phyloP scores from a whole-genome alignment of 2,797 vertebrate genomes.

The Platalea minor region DNA sequence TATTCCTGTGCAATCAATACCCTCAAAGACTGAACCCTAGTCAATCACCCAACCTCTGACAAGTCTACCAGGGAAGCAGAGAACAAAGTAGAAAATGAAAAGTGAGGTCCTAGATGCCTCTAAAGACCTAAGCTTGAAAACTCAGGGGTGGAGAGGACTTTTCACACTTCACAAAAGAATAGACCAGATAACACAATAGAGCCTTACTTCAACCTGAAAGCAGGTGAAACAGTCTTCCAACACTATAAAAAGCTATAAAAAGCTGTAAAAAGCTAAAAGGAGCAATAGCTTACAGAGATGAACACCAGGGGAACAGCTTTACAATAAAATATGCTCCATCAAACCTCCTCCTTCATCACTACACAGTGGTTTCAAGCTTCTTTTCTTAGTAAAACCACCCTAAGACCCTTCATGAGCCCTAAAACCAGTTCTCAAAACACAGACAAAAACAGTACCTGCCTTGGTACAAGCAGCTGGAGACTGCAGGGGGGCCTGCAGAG shows the following conservation, averaged over 20 bases:
- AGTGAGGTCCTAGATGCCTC: not conserved
- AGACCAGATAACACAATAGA: not conserved
- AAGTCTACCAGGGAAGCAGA: not conserved
- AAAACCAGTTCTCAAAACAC: not conserved
- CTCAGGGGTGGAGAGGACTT: not conserved
- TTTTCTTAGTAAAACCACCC: not conserved
- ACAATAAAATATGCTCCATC: not conserved
- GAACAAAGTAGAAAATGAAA: not conserved
- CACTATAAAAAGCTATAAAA: not conserved
- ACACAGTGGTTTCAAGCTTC: not conserved
- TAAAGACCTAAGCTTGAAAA: not conserved
- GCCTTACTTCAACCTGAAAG: not conserved
- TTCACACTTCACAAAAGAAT: not conserved
- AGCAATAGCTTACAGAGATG: not conserved
- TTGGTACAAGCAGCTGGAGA: not conserved
- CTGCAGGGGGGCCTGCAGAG: not conserved
- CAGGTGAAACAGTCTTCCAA: not conserved
- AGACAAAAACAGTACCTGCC: not conserved
- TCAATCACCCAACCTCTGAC: not conserved
- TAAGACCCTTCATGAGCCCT: not conserved
- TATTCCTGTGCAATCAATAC: not conserved
- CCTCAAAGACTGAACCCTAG: not conserved
- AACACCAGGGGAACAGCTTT: not conserved
- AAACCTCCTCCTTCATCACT: not conserved
- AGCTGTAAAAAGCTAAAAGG: not conserved